Evolutionary conservation across 2,113 vertebrate species (phyloP).

Genomic region (Tonatia bakeri): DNA sequence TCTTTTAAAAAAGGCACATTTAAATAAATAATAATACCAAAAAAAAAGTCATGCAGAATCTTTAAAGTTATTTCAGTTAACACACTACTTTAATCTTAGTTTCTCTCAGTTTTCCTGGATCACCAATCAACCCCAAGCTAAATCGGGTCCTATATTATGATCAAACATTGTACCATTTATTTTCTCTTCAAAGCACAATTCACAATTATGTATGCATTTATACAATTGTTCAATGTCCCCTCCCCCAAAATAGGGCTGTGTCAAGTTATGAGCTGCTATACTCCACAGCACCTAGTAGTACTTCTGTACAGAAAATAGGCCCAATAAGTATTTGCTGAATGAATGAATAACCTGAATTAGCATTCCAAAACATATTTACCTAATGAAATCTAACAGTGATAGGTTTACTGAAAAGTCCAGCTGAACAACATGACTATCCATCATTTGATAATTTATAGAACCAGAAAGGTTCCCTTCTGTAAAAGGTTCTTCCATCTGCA

Average conservation of each 20-base stretch:
- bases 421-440: slow-evolving; percentile 67
- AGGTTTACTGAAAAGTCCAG: slow-evolving; percentile 86
- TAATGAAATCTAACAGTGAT: slow-evolving; percentile 90
- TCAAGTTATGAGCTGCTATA: neutral
- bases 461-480: slow-evolving; percentile 82
- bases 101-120: neutral
- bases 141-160: neutral
- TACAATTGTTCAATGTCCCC: neutral
- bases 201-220: neutral
- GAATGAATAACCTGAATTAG: slow-evolving; percentile 36
- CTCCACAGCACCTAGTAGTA: neutral
- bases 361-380: slow-evolving; percentile 81
- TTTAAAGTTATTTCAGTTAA: slow-evolving; percentile 7
- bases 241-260: neutral
- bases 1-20: too few species aligned
- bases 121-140: neutral
- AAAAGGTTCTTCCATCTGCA: slow-evolving; percentile 84
- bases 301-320: neutral
- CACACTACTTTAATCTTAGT: slow-evolving; percentile 1
- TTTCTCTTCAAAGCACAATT: neutral
- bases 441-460: slow-evolving; percentile 78
- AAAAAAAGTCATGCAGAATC: neutral
- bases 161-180: neutral
- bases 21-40: too few species aligned
- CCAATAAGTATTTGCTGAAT: neutral